These are phyloP conservation scores for Pseudorhiza aurosa DNA, from an alignment of 30 jellyfish, hydroid and myxozoan species.

Conservation along the genomic window DNA sequence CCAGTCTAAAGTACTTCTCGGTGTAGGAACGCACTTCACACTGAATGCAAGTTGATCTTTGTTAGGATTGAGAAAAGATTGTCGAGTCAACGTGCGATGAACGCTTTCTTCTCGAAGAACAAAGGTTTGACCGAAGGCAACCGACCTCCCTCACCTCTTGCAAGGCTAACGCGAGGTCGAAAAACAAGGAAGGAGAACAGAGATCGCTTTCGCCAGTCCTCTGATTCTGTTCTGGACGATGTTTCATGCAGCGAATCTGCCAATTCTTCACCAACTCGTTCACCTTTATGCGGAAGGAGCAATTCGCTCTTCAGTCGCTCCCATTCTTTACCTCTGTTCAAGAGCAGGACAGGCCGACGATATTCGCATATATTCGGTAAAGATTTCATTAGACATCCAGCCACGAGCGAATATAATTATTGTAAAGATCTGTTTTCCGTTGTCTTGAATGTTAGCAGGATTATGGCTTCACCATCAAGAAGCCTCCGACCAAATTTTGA, in stretches of 20 bases:
- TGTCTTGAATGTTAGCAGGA: too few relatives aligned
- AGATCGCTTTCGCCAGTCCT: constrained; percentile 35
- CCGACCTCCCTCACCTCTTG: constrained; percentile 44
- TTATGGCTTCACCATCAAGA: too few relatives aligned
- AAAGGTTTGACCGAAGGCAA: neutral
- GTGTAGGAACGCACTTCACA: too few relatives aligned
- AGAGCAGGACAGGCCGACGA: constrained; percentile 56
- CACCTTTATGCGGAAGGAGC: constrained; percentile 14
- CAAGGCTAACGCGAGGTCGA: constrained; percentile 30
- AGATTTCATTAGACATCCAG: too few relatives aligned
- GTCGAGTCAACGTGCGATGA: too few relatives aligned
- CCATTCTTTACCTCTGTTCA: constrained; percentile 45
- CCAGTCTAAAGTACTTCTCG: too few relatives aligned
- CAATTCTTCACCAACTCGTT: constrained; percentile 24
- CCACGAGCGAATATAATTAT: too few relatives aligned
- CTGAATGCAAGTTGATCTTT: too few relatives aligned
- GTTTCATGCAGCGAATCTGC: constrained; percentile 16
- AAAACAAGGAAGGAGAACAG: constrained; percentile 51
- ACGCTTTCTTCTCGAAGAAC: constrained; percentile 38
- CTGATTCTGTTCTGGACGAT: constrained; percentile 25
- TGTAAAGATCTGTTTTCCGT: too few relatives aligned
- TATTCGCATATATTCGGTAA: constrained; percentile 59
- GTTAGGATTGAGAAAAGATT: too few relatives aligned
- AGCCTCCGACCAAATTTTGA: too few relatives aligned
- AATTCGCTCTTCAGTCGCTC: constrained; percentile 29